Evolutionary conservation across 2,888 invertebrate species (phyloP), one percentile per base, ranked within the genome.

Genomic region (Luffia ferchaultella): DNA sequence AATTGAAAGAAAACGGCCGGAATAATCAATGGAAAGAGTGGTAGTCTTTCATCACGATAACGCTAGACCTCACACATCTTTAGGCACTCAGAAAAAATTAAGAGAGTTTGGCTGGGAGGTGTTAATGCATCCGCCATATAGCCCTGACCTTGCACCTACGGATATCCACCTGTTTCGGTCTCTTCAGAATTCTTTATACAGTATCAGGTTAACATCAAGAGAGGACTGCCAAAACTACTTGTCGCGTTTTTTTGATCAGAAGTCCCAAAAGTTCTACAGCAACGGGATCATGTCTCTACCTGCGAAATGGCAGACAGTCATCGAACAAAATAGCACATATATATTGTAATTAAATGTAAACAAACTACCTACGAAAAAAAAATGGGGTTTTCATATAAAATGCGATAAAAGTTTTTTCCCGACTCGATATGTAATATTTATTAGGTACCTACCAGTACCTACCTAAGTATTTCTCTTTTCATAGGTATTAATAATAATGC

Each of bases 1-100:
- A 30, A 12, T 30, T 7, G 30, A 30, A 12, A 12, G 12, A 51
- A 52, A 54, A 40, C 55, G 53, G 46, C 18, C 20, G 49, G 50
- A 49, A 43, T 52, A 52, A 46, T 50, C 53, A 52, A 41, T 19
- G 54, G 45, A 55, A 51, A 45, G 40, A n/a, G 30, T 5, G 43
- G 30, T 30, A 12, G 16, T 44, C 16, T 30, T 42, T 17, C 49
- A 50, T 42, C 44, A 46, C 50, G 30, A 30, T 7, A 30, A 30
- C 30, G 30, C 30, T 12, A 30, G 30, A 30, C 30, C 30, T 7
- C 30, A 30, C 18, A 44, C 51, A 56, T 56, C 51, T 52, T 52
- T 52, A 51, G 47, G 40, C 52, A 55, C 52, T 50, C 51, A 50
- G 49, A 54, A 54, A 54, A 56, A 52, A 53, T 53, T 56, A 46